phyloP scores from a whole-genome alignment of 2,113 vertebrate genomes.

The Drymodes brunneopygia region DNA sequence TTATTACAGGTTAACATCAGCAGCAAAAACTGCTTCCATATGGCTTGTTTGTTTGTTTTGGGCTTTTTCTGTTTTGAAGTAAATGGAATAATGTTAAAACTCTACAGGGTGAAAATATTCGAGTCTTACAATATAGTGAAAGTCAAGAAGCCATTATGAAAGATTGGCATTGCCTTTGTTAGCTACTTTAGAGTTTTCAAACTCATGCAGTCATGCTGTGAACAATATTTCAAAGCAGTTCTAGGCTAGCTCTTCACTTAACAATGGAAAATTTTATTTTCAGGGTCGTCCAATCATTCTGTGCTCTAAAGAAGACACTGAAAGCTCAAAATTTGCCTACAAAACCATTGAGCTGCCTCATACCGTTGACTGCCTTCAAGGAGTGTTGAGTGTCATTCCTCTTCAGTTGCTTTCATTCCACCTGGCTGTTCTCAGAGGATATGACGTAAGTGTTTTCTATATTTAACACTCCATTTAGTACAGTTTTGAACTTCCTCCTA shows the following conservation, averaged over 20 bases:
- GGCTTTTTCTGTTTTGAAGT: not conserved
- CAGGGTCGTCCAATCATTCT: slow-evolving; percentile 95
- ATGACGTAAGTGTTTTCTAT: slow-evolving; percentile 80
- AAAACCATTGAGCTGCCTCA: slow-evolving; percentile 89
- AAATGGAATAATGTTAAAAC: not conserved
- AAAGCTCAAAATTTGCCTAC: slow-evolving; percentile 84
- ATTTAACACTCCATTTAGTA: not conserved
- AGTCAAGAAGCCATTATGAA: not conserved
- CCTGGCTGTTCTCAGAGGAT: slow-evolving; percentile 93
- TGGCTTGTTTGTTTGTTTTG: not conserved
- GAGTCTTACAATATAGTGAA: not conserved
- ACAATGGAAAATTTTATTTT: not conserved
- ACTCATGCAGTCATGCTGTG: not conserved
- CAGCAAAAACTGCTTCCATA: not conserved
- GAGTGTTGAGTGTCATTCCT: slow-evolving; percentile 90
- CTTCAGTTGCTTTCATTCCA: slow-evolving; percentile 95
- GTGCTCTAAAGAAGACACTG: slow-evolving; percentile 86
- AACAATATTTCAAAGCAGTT: not conserved
- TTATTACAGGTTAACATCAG: not conserved
- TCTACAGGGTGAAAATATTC: not conserved
- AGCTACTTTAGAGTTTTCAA: not conserved
- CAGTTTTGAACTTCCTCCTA: not conserved
- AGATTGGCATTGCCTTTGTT: not conserved
- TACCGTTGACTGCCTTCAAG: slow-evolving; percentile 94
- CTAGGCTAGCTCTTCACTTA: not conserved